phyloP scores from a whole-genome alignment of 2,888 invertebrate genomes.

The Ormyrus labotus region DNA sequence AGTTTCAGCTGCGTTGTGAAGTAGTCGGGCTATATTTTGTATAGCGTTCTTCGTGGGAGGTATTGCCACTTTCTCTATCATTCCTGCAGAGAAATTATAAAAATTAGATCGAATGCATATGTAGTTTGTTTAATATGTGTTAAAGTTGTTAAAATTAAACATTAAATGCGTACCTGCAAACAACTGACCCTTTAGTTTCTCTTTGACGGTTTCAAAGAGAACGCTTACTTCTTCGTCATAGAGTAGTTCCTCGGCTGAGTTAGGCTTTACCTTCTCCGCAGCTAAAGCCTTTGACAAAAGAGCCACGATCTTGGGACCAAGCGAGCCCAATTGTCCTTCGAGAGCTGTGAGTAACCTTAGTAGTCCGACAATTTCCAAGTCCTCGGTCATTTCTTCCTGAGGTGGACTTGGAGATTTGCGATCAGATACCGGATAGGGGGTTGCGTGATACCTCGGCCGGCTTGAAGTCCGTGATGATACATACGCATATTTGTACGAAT shows the following conservation, averaged over 20 bases:
- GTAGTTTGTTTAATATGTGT: not conserved
- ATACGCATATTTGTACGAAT: conserved; percentile 50
- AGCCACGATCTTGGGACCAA: conserved; percentile 88
- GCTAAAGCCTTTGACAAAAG: conserved; percentile 86
- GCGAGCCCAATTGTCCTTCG: conserved; percentile 89
- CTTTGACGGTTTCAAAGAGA: conserved; percentile 89
- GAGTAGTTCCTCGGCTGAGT: conserved; percentile 86
- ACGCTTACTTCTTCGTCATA: conserved; percentile 85
- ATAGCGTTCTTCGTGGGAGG: conserved; percentile 85
- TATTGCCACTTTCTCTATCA: conserved; percentile 81
- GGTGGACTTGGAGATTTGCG: conserved; percentile 66
- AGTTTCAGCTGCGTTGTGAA: conserved; percentile 81
- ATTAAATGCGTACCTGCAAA: conserved; percentile 80
- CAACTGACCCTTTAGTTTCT: conserved; percentile 88
- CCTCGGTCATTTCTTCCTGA: conserved; percentile 69
- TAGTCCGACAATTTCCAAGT: conserved; percentile 75
- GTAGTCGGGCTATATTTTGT: conserved; percentile 85
- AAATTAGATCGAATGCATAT: too few relatives aligned
- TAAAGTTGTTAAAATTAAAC: not conserved
- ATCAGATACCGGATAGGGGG: conserved; percentile 72
- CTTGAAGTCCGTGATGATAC: too few relatives aligned
- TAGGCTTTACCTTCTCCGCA: conserved; percentile 84
- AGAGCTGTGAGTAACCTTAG: conserved; percentile 87
- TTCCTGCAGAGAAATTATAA: conserved; percentile 77
- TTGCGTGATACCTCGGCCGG: conserved; percentile 63